Evolutionary conservation across 2,888 invertebrate species (phyloP).

Genomic region (Eristalis pertinax): DNA sequence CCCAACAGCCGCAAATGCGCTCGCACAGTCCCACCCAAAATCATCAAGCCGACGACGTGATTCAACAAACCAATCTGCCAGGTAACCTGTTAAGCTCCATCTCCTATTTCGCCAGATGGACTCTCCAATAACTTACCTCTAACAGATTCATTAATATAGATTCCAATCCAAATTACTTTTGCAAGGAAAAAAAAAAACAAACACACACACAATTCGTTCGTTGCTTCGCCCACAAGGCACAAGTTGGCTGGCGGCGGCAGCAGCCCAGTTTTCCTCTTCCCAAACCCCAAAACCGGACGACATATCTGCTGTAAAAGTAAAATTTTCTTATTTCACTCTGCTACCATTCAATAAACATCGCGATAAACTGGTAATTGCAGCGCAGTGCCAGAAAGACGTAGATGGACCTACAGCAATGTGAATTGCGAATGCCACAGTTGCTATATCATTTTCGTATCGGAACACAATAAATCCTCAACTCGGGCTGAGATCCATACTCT

Average conservation of each 20-base stretch:
- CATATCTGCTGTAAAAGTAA: slow-evolving; percentile 67
- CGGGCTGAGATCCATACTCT: slow-evolving; percentile 53
- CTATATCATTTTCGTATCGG: slow-evolving; percentile 66
- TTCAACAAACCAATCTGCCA: neutral
- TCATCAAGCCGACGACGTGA: neutral
- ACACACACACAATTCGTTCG: neutral
- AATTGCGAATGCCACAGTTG: slow-evolving; percentile 62
- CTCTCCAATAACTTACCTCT: neutral
- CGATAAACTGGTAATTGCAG: slow-evolving; percentile 52
- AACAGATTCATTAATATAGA: neutral
- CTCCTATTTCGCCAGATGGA: neutral
- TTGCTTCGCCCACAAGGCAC: slow-evolving; percentile 31
- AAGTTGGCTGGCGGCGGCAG: neutral
- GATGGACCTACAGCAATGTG: slow-evolving; percentile 70
- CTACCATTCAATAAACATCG: slow-evolving; percentile 58
- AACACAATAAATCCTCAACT: slow-evolving; percentile 63
- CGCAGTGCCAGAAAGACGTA: slow-evolving; percentile 57
- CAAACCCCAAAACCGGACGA: slow-evolving; percentile 48
- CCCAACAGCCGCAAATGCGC: neutral
- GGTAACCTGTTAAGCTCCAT: neutral
- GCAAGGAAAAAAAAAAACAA: neutral
- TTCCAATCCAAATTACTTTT: neutral
- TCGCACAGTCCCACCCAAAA: neutral
- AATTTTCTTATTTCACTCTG: slow-evolving; percentile 60
- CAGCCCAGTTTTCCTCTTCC: slow-evolving; percentile 39